These are phyloP conservation scores for Acanthopagrus latus DNA, from an alignment of 2,797 vertebrate genomes.

Conservation along the genomic window DNA sequence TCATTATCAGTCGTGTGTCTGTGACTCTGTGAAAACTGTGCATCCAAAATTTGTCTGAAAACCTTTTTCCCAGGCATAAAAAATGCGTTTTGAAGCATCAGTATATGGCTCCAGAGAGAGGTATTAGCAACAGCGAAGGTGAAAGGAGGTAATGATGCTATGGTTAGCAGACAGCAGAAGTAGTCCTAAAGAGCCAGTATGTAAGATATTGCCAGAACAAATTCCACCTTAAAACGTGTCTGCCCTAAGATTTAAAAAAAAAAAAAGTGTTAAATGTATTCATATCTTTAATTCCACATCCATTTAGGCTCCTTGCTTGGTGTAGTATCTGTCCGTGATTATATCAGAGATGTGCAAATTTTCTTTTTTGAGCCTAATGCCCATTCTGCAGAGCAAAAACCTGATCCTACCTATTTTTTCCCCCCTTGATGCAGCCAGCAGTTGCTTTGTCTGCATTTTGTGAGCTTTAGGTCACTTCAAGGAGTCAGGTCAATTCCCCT, in stretches of 20 bases:
- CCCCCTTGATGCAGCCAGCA: constrained; percentile 1
- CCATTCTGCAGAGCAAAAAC: constrained; percentile 28
- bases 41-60: constrained; percentile 4
- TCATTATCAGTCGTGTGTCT: constrained; percentile 3
- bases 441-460: constrained; percentile 49
- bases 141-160: constrained; percentile 1
- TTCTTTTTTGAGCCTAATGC: constrained; percentile 1
- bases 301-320: constrained; percentile 25
- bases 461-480: constrained; percentile 38
- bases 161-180: not conserved
- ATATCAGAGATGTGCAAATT: constrained; percentile 15
- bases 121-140: not conserved
- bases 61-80: not conserved
- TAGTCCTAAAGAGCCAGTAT: not conserved
- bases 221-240: not conserved
- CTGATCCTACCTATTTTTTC: constrained; percentile 12
- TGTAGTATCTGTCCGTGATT: constrained; percentile 15
- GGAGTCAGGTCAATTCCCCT: constrained; percentile 26
- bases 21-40: not conserved
- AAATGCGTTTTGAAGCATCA: not conserved
- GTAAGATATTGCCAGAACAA: too few species aligned
- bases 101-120: not conserved
- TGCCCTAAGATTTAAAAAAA: constrained; percentile 10
- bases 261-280: constrained; percentile 14
- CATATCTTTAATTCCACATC: constrained; percentile 4